phyloP scores from a whole-genome alignment of 2,113 vertebrate species.

The Phaethornis superciliosus region DNA sequence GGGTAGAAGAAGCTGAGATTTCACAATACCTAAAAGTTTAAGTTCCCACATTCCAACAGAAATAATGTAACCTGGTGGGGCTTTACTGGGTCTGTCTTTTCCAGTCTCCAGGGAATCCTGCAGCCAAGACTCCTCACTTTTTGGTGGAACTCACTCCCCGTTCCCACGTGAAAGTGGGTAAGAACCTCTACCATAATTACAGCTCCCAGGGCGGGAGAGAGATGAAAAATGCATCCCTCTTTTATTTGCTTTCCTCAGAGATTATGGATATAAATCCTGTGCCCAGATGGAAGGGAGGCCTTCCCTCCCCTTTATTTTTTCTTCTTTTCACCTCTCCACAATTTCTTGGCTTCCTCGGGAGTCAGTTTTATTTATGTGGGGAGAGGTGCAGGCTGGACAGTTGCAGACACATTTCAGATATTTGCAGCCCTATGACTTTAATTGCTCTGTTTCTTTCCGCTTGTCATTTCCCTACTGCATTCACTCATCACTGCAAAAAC shows the following conservation, averaged over 20 bases:
- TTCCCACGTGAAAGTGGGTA: conserved; percentile 54
- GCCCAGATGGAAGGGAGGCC: neutral
- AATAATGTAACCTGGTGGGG: conserved; percentile 32
- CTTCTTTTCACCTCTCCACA: neutral
- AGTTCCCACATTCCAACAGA: conserved; percentile 55
- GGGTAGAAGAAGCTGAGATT: conserved; percentile 37
- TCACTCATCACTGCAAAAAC: neutral
- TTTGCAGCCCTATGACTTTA: neutral
- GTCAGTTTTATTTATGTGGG: neutral
- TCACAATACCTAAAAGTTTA: conserved; percentile 47
- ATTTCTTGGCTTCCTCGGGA: conserved; percentile 33
- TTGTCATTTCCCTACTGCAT: neutral
- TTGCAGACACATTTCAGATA: neutral
- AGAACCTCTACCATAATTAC: conserved; percentile 31
- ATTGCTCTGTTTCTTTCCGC: neutral
- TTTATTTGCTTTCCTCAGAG: conserved; percentile 40
- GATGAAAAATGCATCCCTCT: conserved; percentile 42
- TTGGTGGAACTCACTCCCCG: neutral
- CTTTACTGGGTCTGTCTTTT: conserved; percentile 32
- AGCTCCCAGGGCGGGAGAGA: neutral
- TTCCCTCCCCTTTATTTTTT: no score
- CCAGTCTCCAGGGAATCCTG: neutral
- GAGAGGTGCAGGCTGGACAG: conserved; percentile 10
- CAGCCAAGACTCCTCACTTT: neutral
- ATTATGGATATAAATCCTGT: conserved; percentile 27